phyloP scores from a whole-genome alignment of 2,888 invertebrate genomes.

The Entomobrya proxima region DNA sequence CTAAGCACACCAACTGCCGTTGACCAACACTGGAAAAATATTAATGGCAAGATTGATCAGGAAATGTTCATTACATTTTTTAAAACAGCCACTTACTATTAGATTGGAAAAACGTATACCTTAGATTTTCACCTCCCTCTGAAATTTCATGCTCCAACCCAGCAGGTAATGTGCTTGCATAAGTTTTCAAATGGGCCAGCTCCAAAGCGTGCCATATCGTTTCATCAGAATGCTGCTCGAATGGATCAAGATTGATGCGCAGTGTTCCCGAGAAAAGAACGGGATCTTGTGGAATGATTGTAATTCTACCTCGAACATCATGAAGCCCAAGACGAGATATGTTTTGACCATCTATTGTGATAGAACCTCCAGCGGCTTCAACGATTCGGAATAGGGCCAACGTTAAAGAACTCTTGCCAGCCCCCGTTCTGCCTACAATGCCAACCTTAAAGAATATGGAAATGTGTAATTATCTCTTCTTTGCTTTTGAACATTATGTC shows the following conservation, averaged over 20 bases:
- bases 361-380: constrained; percentile 88
- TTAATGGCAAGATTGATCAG: no score
- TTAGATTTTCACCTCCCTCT: constrained; percentile 93
- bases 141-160: constrained; percentile 89
- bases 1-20: constrained; percentile 78
- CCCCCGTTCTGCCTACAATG: constrained; percentile 83
- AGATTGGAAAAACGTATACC: no score
- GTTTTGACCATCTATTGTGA: constrained; percentile 90
- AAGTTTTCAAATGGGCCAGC: constrained; percentile 91
- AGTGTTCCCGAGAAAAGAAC: constrained; percentile 90
- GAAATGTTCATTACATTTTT: no score
- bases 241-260: constrained; percentile 95
- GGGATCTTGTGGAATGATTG: constrained; percentile 83
- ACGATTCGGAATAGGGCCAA: constrained; percentile 92
- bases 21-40: constrained; percentile 78
- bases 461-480: no score
- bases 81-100: no score
- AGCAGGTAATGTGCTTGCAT: constrained; percentile 86
- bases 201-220: constrained; percentile 93
- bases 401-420: constrained; percentile 94
- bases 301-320: constrained; percentile 88
- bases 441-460: no score
- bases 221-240: constrained; percentile 86
- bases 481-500: no score
- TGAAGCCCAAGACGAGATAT: constrained; percentile 90